Percentiles rank a stretch among this genome's conserved stretches.
These are phyloP conservation scores for Hyles vespertilio DNA, from an alignment of 1,140 invertebrate species.

Conservation along the genomic window DNA sequence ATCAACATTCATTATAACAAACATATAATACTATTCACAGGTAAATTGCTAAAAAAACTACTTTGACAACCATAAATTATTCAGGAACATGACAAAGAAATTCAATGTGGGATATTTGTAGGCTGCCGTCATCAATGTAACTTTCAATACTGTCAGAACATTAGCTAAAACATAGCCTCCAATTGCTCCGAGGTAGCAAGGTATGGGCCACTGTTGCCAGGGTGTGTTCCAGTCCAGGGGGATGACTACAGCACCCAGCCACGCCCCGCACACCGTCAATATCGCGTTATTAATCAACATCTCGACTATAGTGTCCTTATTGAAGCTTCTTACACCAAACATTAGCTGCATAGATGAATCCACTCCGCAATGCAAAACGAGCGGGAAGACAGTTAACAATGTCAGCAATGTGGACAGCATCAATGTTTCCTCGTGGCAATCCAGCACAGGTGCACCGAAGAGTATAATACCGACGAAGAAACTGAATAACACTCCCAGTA, in stretches of 20 bases:
- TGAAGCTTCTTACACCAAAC: slow-evolving; percentile 68
- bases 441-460: slow-evolving; percentile 84
- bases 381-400: slow-evolving; percentile 80
- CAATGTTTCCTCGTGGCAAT: slow-evolving; percentile 82
- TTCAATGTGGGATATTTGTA: slow-evolving; percentile 51
- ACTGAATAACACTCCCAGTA: slow-evolving; percentile 56
- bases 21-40: too few relatives aligned
- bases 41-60: slow-evolving; percentile 21
- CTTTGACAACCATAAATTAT: slow-evolving; percentile 45
- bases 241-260: slow-evolving; percentile 91
- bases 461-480: slow-evolving; percentile 81
- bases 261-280: slow-evolving; percentile 86
- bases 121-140: slow-evolving; percentile 46
- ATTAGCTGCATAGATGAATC: slow-evolving; percentile 76
- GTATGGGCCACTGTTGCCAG: slow-evolving; percentile 91
- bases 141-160: slow-evolving; percentile 73
- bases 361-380: slow-evolving; percentile 78
- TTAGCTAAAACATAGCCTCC: slow-evolving; percentile 78
- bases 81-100: slow-evolving; percentile 49
- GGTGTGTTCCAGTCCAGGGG: slow-evolving; percentile 95
- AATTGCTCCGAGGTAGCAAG: slow-evolving; percentile 83
- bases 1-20: too few relatives aligned
- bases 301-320: slow-evolving; percentile 72
- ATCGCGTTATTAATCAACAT: slow-evolving; percentile 78
- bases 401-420: slow-evolving; percentile 82